Base-by-base conservation (phyloP, 2,888 invertebrate species). In the Euzophera pinguis region DNA sequence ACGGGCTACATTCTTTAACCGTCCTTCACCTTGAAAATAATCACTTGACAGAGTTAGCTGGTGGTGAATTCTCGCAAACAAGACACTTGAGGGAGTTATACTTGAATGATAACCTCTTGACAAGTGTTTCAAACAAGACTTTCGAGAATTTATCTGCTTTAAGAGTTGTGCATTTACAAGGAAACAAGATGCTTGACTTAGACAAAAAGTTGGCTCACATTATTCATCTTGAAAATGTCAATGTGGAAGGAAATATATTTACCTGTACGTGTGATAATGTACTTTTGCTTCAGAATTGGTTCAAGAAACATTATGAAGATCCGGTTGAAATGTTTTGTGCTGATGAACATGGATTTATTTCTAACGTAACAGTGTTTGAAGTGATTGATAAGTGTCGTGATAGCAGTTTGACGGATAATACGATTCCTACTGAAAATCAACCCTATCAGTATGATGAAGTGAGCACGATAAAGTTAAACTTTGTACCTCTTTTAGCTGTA, bases 21-120 rank as follows among this genome's bases (percentile, higher is more conserved):
- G 92, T 94, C 55, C 90, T 96, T 54, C 95, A 95, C 81, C 91
- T 96, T 75, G 95, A 96, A 84, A 92, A 94, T 69, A 96, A 96
- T 80, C 91, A 93, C 62, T 79, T 96, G 52, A 92, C 92, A 16
- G 93, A 93, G 69, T 81, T 96, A 52, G 91, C 93, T 52, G 96
- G 95, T 39, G 94, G 92, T 76, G 96, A 96, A 79, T 96, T 96
- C 84, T 94, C 95, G 66, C 94, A 94, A 78, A 91, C 95, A 68
- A 93, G 93, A 69, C 92, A 93, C 70, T 91, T 96, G 67, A 93
- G 93, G 73, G 95, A 96, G 84, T 91, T 96, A 65, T 95, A 95
- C 84, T 85, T 96, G 64, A 94, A 95, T 75, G 94, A 95, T 88
- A 96, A 96, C 87, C 92, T 92, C 60, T 92, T 96, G 64, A 90